Evolutionary conservation across 1,140 invertebrate species (phyloP), one percentile per base, ranked within the genome.

Genomic region (Drosophila obscura): DNA sequence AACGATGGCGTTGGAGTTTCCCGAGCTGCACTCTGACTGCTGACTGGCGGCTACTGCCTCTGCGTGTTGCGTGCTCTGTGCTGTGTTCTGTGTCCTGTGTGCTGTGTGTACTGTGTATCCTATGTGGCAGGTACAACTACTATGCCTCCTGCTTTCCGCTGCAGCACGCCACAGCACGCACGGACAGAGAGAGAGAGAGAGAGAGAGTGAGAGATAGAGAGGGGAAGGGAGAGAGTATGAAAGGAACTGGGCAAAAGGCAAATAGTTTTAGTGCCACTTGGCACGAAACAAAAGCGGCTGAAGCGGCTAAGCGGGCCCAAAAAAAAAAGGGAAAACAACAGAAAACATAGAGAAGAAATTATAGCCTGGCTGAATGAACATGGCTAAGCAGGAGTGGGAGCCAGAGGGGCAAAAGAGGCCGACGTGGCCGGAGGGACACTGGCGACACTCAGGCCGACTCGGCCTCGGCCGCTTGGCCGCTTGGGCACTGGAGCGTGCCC

Each of bases 261-360:
- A 85, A 87, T 88, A 87, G 83, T 87, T 87, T 87, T 87, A 87
- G 83, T 88, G 84, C 79, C 83, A 88, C 83, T 87, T 87, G 83
- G 84, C 83, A 87, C 83, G 83, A 87, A 39, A 77, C 75, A 72
- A 16, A 52, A 77, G 75, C 56, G 59, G 66, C 72, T 63, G 75
- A 67, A 73, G 67, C 65, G 59, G 63, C 60, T 72, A 67, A 73
- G 67, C 65, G 59, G 63, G 57, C 74, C 71, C 31, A 56, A 74
- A 79, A 69, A 80, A 59, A 41, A 49, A 56, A 46, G 53, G 26
- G 51, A 46, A 50, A 50, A 49, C 28, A 71, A 66, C 39, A 52
- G 44, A 50, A 31, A 31, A 31, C 8, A 31, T 31, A 31, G 61
- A 39, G 52, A 73, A 68, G 62, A 73, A 76, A 82, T 62, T 39